These are phyloP conservation scores for Phainopepla nitens DNA, from an alignment of 2,113 vertebrate genomes.

Conservation along the genomic window DNA sequence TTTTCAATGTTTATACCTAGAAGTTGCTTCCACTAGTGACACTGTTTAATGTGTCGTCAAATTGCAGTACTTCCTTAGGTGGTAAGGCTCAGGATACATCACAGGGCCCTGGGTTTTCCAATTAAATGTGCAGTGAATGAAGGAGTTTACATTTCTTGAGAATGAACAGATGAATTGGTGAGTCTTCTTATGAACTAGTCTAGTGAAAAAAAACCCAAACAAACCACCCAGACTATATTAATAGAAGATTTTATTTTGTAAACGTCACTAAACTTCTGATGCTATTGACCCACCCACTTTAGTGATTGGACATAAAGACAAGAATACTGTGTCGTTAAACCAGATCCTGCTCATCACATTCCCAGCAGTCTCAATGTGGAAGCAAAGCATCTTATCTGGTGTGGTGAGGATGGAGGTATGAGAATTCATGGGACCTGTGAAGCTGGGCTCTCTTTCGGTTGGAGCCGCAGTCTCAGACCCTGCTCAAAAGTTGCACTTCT, in stretches of 20 bases:
- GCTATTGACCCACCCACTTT: not conserved
- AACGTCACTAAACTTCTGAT: not conserved
- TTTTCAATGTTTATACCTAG: not conserved
- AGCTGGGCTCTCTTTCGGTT: not conserved
- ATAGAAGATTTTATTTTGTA: not conserved
- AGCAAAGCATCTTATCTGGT: not conserved
- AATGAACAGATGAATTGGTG: not conserved
- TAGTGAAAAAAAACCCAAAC: not conserved
- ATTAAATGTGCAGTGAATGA: not conserved
- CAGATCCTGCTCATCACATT: not conserved
- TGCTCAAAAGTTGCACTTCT: not conserved
- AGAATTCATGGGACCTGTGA: not conserved
- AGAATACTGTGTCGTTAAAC: not conserved
- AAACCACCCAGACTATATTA: not conserved
- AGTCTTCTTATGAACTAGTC: not conserved
- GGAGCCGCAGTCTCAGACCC: not conserved
- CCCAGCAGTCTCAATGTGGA: not conserved
- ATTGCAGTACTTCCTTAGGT: not conserved
- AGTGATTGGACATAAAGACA: not conserved
- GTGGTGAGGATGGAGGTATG: not conserved
- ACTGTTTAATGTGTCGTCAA: not conserved
- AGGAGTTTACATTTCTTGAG: not conserved
- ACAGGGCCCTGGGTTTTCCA: not conserved
- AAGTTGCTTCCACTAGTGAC: not conserved
- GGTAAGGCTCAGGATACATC: not conserved